A percentile compares a stretch with the other conserved stretches of the same genome.
Evolutionary conservation across 2,797 vertebrate genomes (phyloP).

Genomic region (Novumbra hubbsi): DNA sequence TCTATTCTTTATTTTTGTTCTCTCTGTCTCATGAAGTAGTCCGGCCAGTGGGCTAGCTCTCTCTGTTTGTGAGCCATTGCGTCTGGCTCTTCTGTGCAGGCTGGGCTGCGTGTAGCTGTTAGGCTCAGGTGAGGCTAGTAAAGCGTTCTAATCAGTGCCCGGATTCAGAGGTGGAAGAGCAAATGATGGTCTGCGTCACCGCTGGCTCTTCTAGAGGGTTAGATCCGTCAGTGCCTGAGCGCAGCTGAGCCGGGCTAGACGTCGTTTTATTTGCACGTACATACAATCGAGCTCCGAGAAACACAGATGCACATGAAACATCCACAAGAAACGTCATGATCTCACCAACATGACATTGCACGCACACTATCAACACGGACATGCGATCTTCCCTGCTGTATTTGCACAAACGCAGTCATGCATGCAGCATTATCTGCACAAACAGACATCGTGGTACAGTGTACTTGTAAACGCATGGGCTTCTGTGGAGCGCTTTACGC

Average conservation of each 20-base stretch:
- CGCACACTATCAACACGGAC: no score
- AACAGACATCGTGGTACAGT: constrained; percentile 10
- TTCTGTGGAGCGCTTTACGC: constrained; percentile 4
- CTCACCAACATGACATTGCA: not conserved
- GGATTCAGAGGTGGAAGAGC: constrained; percentile 47
- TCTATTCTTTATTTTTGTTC: not conserved
- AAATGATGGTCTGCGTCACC: constrained; percentile 45
- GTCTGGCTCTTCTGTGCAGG: constrained; percentile 20
- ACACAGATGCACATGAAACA: not conserved
- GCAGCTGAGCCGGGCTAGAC: constrained; percentile 30
- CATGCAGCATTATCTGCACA: constrained; percentile 10
- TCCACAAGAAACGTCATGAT: not conserved
- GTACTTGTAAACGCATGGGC: not conserved
- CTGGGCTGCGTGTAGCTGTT: constrained; percentile 22
- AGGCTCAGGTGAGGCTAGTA: constrained; percentile 49
- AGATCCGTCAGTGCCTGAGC: constrained; percentile 29
- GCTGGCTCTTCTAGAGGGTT: constrained; percentile 32
- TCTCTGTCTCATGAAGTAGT: not conserved
- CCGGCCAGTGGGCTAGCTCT: not conserved
- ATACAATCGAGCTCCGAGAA: not conserved
- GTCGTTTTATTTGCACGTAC: not conserved
- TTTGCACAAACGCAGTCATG: not conserved
- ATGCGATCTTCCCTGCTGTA: not conserved
- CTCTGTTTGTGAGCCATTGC: constrained; percentile 8
- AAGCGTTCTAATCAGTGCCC: constrained; percentile 54